Conservation (phyloP, 2,797 vertebrate species). For the Decapterus maruadsi region DNA sequence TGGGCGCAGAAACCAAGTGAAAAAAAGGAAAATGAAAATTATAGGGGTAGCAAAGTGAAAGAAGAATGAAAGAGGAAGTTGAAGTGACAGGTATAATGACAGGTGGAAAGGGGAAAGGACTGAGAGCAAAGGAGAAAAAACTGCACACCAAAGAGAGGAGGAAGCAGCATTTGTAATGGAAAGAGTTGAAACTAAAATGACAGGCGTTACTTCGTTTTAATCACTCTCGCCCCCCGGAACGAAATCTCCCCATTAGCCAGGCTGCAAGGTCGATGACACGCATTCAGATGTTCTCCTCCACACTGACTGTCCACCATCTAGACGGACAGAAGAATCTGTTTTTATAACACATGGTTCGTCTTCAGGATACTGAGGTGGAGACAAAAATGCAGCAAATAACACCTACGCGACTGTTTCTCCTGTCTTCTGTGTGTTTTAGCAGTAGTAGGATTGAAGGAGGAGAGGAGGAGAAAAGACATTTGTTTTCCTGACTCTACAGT, state of each 20-base stretch:
- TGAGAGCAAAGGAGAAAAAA: slow-evolving; percentile 16
- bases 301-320: slow-evolving; percentile 18
- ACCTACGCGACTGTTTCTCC: background rate
- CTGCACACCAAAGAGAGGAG: slow-evolving; percentile 43
- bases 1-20: background rate
- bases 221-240: slow-evolving; percentile 65
- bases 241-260: slow-evolving; percentile 75
- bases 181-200: slow-evolving; percentile 78
- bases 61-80: slow-evolving; percentile 7
- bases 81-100: background rate
- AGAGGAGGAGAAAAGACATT: too few species aligned
- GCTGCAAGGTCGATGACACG: slow-evolving; percentile 74
- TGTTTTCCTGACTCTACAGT: too few species aligned
- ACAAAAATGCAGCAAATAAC: background rate
- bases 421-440: background rate
- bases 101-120: background rate
- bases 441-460: too few species aligned
- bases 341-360: background rate
- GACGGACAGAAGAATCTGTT: background rate
- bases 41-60: background rate
- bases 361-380: background rate
- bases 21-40: background rate
- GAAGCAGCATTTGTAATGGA: slow-evolving; percentile 45
- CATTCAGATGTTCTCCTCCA: slow-evolving; percentile 58
- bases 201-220: slow-evolving; percentile 71